phyloP scores from a whole-genome alignment of 2,888 invertebrate species.

The Vannuccia rotundouncinata region DNA sequence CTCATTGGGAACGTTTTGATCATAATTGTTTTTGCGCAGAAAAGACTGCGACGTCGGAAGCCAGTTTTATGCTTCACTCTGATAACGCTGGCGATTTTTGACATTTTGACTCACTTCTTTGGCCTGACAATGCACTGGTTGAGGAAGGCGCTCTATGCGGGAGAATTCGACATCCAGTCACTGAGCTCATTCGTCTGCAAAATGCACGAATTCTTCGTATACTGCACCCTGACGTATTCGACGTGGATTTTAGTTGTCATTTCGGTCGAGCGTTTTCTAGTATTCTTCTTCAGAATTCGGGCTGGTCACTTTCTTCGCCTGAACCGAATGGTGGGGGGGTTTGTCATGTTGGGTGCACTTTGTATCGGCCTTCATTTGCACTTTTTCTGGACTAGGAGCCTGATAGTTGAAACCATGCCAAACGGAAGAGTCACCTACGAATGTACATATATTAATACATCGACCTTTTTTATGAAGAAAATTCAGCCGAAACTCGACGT shows the following conservation, averaged over 20 bases:
- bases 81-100: conserved; percentile 5
- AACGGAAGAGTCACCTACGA: neutral
- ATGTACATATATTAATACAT: neutral
- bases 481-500: conserved; percentile 4
- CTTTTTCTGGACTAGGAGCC: conserved; percentile 16
- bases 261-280: neutral
- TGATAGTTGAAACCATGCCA: too few relatives aligned
- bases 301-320: neutral
- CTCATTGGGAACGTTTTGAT: conserved; percentile 4
- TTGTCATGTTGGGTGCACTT: neutral
- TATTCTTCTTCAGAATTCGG: neutral
- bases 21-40: neutral
- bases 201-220: conserved; percentile 20
- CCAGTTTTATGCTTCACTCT: conserved; percentile 24
- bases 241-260: conserved; percentile 30
- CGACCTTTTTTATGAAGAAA: neutral
- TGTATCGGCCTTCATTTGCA: neutral
- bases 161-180: conserved; percentile 3
- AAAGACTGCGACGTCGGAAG: neutral
- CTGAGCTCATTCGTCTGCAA: conserved; percentile 4
- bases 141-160: neutral
- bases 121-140: conserved; percentile 1
- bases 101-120: neutral
- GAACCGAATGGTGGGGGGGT: neutral
- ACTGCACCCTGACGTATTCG: conserved; percentile 1